These are phyloP conservation scores for Callithrix jacchus DNA, from an alignment of 2,113 vertebrate species.

Conservation along the genomic window DNA sequence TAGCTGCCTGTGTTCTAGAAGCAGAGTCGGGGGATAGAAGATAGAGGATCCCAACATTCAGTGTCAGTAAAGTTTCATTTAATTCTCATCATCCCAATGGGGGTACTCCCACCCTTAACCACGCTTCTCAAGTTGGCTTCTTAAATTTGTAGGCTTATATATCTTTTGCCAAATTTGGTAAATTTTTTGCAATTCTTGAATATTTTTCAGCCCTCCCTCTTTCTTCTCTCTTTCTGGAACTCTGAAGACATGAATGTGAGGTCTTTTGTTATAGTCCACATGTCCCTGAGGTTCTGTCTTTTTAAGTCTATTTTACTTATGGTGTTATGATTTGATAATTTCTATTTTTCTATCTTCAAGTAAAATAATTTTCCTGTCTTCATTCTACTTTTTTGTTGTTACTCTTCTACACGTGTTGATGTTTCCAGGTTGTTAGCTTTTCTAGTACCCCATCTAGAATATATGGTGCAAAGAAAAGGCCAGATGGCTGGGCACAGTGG, in stretches of 20 bases:
- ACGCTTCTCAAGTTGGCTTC: not conserved
- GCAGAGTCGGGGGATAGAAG: not conserved
- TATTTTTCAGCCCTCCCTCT: not conserved
- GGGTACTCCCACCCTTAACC: not conserved
- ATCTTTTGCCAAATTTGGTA: not conserved
- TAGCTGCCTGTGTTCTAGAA: not conserved
- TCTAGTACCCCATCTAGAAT: not conserved
- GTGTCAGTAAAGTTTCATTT: not conserved
- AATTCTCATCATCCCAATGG: not conserved
- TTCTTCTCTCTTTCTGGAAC: not conserved
- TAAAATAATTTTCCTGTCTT: not conserved
- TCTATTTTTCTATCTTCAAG: not conserved
- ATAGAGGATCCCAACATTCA: not conserved
- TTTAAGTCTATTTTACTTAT: not conserved
- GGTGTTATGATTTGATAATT: not conserved
- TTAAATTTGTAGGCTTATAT: not conserved
- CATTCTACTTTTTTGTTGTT: not conserved
- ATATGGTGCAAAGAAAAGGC: not conserved
- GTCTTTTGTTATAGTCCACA: not conserved
- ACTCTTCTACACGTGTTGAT: not conserved
- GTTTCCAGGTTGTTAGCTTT: not conserved
- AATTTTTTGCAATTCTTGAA: not conserved
- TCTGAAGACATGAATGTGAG: not conserved
- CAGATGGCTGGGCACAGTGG: too few relatives aligned
- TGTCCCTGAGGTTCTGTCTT: not conserved